These are phyloP conservation scores for Hoplostethus atlanticus DNA, from an alignment of 2,797 vertebrate genomes.

Conservation along the genomic window DNA sequence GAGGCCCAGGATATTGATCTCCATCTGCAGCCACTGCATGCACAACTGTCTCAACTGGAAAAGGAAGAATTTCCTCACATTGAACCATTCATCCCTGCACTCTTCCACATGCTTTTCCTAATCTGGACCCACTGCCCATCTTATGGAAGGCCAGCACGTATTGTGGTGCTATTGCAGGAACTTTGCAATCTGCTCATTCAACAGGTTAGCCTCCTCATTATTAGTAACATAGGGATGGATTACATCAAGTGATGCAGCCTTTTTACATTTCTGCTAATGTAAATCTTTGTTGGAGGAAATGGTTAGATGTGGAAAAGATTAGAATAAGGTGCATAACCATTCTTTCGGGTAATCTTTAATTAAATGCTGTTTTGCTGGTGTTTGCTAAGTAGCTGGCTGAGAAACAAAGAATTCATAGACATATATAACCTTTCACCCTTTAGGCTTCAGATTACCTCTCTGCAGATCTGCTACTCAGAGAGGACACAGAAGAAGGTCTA, in stretches of 20 bases:
- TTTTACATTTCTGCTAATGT: not conserved
- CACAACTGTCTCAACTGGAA: conserved; percentile 79
- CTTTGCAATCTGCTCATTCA: conserved; percentile 88
- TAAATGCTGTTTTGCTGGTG: not conserved
- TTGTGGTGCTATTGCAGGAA: conserved; percentile 86
- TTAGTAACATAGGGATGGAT: not conserved
- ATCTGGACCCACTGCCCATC: conserved; percentile 87
- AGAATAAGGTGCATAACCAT: not conserved
- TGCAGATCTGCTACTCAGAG: conserved; percentile 82
- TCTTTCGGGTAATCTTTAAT: not conserved
- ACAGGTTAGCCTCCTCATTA: conserved; percentile 73
- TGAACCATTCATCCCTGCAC: conserved; percentile 62
- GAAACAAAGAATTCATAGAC: conserved; percentile 5
- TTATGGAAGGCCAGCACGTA: conserved; percentile 80
- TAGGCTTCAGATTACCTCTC: conserved; percentile 83
- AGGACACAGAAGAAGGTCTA: conserved; percentile 85
- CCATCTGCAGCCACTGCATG: conserved; percentile 81
- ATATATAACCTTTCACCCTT: conserved; percentile 23
- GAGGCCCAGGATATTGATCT: conserved; percentile 86
- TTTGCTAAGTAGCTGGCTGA: not conserved
- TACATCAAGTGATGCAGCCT: not conserved
- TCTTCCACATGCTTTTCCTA: conserved; percentile 87
- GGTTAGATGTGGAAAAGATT: not conserved
- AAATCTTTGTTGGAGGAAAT: not conserved
- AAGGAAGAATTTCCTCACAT: conserved; percentile 80